These are phyloP conservation scores for Notarius quadriscutis DNA, from an alignment of 2,113 vertebrate genomes.

Conservation along the genomic window DNA sequence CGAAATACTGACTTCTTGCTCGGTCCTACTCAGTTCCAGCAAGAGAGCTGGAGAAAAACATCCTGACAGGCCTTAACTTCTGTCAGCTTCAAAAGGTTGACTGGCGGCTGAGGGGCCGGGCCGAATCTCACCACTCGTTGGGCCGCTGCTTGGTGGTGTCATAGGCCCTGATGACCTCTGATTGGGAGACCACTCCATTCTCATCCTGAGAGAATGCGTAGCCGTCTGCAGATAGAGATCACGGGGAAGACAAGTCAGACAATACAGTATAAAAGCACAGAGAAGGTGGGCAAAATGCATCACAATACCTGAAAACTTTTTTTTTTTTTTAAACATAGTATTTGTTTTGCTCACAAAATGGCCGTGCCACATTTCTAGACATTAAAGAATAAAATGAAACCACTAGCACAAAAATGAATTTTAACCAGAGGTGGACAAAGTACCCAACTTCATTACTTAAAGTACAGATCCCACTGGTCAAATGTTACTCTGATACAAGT, in stretches of 20 bases:
- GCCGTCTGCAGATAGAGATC: conserved; percentile 76
- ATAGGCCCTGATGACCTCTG: conserved; percentile 95
- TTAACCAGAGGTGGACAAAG: background rate
- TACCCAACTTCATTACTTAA: no score
- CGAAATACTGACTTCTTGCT: conserved; percentile 36
- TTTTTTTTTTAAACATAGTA: background rate
- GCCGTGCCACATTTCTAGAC: background rate
- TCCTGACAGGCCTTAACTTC: conserved; percentile 45
- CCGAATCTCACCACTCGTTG: conserved; percentile 84
- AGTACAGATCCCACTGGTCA: no score
- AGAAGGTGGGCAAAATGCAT: background rate
- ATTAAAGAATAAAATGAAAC: background rate
- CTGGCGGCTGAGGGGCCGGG: conserved; percentile 41
- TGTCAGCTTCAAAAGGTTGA: conserved; percentile 54
- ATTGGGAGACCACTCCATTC: conserved; percentile 97
- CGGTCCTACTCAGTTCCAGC: conserved; percentile 35
- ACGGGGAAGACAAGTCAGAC: background rate
- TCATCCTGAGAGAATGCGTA: conserved; percentile 99
- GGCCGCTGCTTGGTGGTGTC: conserved; percentile 96
- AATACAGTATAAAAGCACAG: background rate
- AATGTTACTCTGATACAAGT: no score
- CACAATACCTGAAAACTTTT: background rate
- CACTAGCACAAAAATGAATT: background rate
- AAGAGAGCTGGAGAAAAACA: conserved; percentile 44
- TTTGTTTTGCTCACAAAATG: background rate